Evolutionary conservation across 1,140 invertebrate species (phyloP).

Genomic region (Pogonomyrmex californicus): DNA sequence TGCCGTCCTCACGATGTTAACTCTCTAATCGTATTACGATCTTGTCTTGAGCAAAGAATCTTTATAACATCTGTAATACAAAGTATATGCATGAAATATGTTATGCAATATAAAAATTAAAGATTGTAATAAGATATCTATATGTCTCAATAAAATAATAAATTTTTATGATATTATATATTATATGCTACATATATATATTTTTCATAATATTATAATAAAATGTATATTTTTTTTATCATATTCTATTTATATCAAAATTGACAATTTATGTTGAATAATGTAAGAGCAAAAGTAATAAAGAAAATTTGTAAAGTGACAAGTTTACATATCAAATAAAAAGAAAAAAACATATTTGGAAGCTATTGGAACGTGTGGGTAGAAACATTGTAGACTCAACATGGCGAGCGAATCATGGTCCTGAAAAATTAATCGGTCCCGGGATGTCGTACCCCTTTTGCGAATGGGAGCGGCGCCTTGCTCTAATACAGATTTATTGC

Average conservation of each 20-base stretch:
- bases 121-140: background rate
- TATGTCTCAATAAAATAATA: background rate
- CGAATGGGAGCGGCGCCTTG: constrained; percentile 66
- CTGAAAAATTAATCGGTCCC: constrained; percentile 72
- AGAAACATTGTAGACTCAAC: constrained; percentile 7
- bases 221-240: background rate
- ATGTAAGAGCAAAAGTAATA: background rate
- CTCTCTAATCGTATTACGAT: constrained; percentile 13
- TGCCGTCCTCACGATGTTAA: constrained; percentile 3
- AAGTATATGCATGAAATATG: background rate
- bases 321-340: background rate
- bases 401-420: constrained; percentile 40
- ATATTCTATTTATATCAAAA: background rate
- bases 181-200: too few species aligned
- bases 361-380: background rate
- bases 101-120: background rate
- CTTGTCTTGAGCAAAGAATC: background rate
- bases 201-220: too few species aligned
- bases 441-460: constrained; percentile 70
- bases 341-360: background rate
- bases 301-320: background rate
- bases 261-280: background rate
- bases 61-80: background rate
- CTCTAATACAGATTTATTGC: constrained; percentile 85
- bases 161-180: background rate